phyloP scores from a whole-genome alignment of 2,113 vertebrate species.

The Hiodon tergisus region DNA sequence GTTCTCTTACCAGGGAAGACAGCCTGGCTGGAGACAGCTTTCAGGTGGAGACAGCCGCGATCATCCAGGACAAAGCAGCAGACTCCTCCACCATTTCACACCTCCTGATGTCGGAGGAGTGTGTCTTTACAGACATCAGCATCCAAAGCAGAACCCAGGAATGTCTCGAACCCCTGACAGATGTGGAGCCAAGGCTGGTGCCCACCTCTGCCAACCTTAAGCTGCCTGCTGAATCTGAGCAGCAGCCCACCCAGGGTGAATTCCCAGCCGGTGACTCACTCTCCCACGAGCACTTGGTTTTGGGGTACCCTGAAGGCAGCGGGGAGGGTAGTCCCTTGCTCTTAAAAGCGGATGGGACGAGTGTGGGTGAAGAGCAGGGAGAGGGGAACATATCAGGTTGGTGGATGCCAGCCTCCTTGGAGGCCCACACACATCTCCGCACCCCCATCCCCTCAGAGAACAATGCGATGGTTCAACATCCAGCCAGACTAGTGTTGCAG shows the following conservation, averaged over 20 bases:
- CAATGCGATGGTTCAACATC: neutral
- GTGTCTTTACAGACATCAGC: neutral
- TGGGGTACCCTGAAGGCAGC: neutral
- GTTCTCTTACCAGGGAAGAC: constrained; percentile 25
- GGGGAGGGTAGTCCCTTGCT: neutral
- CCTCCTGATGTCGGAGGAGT: neutral
- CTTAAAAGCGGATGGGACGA: neutral
- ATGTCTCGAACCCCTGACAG: neutral
- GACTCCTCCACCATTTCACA: neutral
- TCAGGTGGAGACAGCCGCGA: constrained; percentile 20
- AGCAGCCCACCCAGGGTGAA: neutral
- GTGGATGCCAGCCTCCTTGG: neutral
- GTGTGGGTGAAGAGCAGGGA: neutral
- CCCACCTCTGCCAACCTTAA: neutral
- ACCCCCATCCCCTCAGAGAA: neutral
- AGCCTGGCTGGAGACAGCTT: constrained; percentile 3
- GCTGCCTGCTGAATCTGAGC: neutral
- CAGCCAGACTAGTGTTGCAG: neutral
- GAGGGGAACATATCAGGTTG: neutral
- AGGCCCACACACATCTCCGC: neutral
- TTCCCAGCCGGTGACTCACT: neutral
- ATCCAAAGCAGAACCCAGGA: neutral
- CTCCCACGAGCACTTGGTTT: neutral
- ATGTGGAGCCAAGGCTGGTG: neutral
- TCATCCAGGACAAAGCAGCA: constrained; percentile 26